Evolutionary conservation across 1,140 invertebrate genomes (phyloP).

Genomic region (Drosophila azteca): DNA sequence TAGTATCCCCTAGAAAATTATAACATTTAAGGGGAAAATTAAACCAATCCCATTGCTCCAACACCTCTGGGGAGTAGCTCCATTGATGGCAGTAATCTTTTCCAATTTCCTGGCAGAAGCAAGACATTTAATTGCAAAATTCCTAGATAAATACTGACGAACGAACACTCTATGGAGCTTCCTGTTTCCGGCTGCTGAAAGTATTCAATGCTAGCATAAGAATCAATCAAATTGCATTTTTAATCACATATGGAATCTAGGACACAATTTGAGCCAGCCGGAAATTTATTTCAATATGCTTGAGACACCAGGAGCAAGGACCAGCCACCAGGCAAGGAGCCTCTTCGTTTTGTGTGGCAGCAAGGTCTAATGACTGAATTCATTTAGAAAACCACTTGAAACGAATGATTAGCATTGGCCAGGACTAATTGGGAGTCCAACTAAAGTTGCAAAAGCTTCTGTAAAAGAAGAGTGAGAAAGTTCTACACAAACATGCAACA

Average conservation of each 20-base stretch:
- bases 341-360: too few species aligned
- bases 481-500: conserved; percentile 4
- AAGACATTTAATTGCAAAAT: conserved; percentile 5
- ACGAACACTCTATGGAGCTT: background rate
- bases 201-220: conserved; percentile 13
- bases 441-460: background rate
- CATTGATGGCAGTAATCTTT: background rate
- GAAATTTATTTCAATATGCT: conserved; percentile 29
- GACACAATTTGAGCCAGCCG: conserved; percentile 4
- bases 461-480: conserved; percentile 20
- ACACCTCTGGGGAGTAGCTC: background rate
- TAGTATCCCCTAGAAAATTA: too few species aligned
- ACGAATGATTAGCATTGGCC: too few species aligned
- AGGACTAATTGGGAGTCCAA: conserved; percentile 11
- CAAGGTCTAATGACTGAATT: background rate
- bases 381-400: conserved; percentile 32
- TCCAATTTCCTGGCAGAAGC: conserved; percentile 29
- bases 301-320: conserved; percentile 23
- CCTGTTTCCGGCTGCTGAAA: conserved; percentile 41
- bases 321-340: too few species aligned
- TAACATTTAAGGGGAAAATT: too few species aligned
- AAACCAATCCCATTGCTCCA: too few species aligned
- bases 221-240: conserved; percentile 22
- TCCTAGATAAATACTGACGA: conserved; percentile 33
- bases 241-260: conserved; percentile 39